A percentile compares a stretch with the other conserved stretches of the same genome.
Conservation (phyloP, 2,797 vertebrate species). For the Numenius phaeopus region DNA sequence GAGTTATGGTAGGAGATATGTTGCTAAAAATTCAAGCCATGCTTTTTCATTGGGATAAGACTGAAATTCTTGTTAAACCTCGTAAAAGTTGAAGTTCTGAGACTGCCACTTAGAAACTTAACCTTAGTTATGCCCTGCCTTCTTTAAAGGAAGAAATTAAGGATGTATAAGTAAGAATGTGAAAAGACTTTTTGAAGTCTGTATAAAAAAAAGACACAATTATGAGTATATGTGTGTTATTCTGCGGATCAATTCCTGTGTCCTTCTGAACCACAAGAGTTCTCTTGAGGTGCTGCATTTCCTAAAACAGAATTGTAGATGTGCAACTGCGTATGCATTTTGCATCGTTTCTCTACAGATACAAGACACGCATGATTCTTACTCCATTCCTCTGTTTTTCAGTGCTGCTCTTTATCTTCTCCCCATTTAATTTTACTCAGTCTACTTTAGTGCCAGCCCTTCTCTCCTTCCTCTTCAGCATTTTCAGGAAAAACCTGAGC, state of each 20-base stretch:
- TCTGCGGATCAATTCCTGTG: neutral
- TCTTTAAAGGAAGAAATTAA: neutral
- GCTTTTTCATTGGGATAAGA: neutral
- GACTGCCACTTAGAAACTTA: neutral
- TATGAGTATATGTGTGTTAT: neutral
- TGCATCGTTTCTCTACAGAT: neutral
- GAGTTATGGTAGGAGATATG: neutral
- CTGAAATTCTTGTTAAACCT: neutral
- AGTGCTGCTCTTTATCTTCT: neutral
- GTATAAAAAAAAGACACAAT: rapidly evolving
- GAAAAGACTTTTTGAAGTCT: neutral
- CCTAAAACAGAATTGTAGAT: neutral
- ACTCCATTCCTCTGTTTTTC: neutral
- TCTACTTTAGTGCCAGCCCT: neutral
- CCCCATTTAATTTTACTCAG: neutral
- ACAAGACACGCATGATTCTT: neutral
- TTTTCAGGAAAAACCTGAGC: neutral
- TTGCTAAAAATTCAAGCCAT: neutral
- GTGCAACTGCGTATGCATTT: neutral
- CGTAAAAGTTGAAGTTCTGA: neutral
- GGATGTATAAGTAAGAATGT: neutral
- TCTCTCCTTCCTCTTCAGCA: neutral
- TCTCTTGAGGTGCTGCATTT: neutral
- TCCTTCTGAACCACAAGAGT: neutral
- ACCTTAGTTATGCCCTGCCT: neutral